A percentile compares a stretch with the other conserved stretches of the same genome.
These are phyloP conservation scores for Matsumurasca onukii DNA, from an alignment of 1,140 invertebrate species.

Conservation along the genomic window DNA sequence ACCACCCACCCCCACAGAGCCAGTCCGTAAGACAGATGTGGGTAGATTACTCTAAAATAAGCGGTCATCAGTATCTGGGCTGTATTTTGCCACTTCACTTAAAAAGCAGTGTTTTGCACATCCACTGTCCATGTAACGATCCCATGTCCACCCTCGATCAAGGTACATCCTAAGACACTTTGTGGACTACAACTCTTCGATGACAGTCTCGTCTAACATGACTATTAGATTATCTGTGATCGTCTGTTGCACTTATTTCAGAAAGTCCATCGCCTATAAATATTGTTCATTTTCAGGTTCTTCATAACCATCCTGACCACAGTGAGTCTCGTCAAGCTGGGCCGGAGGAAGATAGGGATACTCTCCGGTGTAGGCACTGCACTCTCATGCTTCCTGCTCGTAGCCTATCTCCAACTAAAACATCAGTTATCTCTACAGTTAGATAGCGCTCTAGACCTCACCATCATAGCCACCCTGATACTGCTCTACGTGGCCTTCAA, in stretches of 20 bases:
- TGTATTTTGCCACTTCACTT: no score
- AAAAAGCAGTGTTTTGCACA: no score
- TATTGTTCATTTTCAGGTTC: constrained; percentile 51
- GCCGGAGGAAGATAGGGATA: constrained; percentile 61
- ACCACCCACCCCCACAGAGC: no score
- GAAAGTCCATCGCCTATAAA: no score
- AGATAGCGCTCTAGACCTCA: constrained; percentile 35
- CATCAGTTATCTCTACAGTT: constrained; percentile 41
- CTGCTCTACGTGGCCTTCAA: constrained; percentile 67
- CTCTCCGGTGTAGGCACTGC: constrained; percentile 64
- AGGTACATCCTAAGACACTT: no score
- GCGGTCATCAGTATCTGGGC: no score
- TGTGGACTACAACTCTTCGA: no score
- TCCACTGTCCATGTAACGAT: neutral
- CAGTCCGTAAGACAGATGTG: no score
- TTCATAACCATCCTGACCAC: constrained; percentile 63
- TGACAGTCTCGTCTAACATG: no score
- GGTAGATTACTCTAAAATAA: no score
- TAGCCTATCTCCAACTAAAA: constrained; percentile 52
- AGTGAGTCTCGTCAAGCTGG: constrained; percentile 59
- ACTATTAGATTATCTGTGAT: no score
- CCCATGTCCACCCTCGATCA: neutral
- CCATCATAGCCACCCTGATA: constrained; percentile 55
- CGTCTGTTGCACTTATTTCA: no score
- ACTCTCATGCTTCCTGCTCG: constrained; percentile 57